Conservation (phyloP, 2,797 vertebrate species). For the Lindbergichthys nudifrons region DNA sequence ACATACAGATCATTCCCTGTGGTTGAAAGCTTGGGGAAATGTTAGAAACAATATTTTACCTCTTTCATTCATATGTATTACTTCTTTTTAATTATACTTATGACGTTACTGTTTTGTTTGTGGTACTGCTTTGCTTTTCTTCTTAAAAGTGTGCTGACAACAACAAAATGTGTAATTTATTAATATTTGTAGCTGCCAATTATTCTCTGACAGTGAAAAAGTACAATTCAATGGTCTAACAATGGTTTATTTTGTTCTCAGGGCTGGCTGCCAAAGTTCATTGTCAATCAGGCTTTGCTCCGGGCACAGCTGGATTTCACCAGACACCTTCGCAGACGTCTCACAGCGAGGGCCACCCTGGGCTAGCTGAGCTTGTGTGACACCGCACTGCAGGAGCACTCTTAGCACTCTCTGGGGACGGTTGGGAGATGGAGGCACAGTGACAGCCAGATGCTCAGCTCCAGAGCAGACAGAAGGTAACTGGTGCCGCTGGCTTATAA, state of each 20-base stretch:
- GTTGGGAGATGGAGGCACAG: background rate
- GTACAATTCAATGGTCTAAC: slow-evolving; percentile 5
- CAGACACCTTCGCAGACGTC: slow-evolving; percentile 78
- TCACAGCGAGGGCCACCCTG: slow-evolving; percentile 43
- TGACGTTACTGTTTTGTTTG: background rate
- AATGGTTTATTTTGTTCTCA: slow-evolving; percentile 57
- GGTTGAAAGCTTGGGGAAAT: background rate
- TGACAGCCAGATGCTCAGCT: slow-evolving; percentile 14
- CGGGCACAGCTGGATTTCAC: slow-evolving; percentile 86
- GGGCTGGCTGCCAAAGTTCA: slow-evolving; percentile 88
- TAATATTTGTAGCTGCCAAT: background rate
- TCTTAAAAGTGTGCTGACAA: background rate
- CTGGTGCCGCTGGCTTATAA: slow-evolving; percentile 45
- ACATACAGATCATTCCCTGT: background rate
- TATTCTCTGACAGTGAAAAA: background rate
- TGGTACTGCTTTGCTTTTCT: too few relatives aligned
- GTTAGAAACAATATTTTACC: background rate
- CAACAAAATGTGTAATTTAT: background rate
- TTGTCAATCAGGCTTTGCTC: slow-evolving; percentile 83
- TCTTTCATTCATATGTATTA: background rate
- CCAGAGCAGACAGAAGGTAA: slow-evolving; percentile 15
- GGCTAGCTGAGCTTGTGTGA: slow-evolving; percentile 42
- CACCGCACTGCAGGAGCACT: slow-evolving; percentile 2
- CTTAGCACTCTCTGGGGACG: slow-evolving; percentile 17
- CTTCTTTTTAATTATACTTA: background rate